Evolutionary conservation across 92 coral and sea anemone genomes (phyloP), one percentile per base, ranked within the genome.

Genomic region (Nematostella vectensis): DNA sequence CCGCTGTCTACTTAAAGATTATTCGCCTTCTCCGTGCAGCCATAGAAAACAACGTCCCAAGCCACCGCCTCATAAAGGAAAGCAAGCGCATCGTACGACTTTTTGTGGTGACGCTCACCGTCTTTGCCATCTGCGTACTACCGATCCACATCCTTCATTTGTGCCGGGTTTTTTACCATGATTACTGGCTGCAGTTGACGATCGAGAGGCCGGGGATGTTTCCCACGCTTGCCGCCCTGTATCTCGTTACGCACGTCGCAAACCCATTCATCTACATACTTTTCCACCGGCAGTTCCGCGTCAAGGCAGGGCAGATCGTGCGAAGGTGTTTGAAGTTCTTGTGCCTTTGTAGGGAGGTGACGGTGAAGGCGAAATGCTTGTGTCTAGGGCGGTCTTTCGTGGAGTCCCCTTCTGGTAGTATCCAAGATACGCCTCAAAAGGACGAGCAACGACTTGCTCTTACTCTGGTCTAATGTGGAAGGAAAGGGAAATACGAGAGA

Each of bases 191-290:
- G 40, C 31, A 15, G 11, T 59, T 81, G 2, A 47, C 20, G 31
- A 39, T 58, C 0, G 29, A 65, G 25, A 40, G 48, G 26, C 83
- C 83, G 16, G 68, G 88, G 83, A 4, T 81, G 42, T 69, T 81
- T 33, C 60, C 88, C 2, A 44, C 67, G 27, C 39, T 42, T 8
- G 71, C 72, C 15, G 70, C 59, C 22, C 67, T 81, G 2, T 83
- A 77, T 48, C 79, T 81, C 1, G 27, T 37, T 22, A 77, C 75
- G 2, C 88, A 81, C 39, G 67, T 58, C 0, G 24, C 54, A 2
- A 81, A 81, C 33, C 88, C 88, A 6, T 16, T 81, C 26, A 53
- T 76, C 39, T 81, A 81, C 53, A 77, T 61, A 1, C 49, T 78
- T 1, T 31, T 63, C 8, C 59, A 80, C 3, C 68, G 58, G 11